phyloP scores from a whole-genome alignment of 2,113 vertebrate species.

The Phainopepla nitens region DNA sequence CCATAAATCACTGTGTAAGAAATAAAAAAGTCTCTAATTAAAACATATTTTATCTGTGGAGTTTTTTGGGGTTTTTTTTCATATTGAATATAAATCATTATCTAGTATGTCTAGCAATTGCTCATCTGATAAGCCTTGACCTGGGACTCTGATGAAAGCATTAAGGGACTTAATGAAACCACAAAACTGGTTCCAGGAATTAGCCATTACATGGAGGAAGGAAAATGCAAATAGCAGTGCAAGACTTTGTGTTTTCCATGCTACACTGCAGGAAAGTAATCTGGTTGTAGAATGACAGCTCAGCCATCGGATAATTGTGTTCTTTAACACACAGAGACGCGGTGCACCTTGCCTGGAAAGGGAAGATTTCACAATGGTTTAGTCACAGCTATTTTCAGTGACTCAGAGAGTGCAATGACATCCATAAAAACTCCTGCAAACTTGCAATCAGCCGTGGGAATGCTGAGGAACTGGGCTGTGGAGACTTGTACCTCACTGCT shows the following conservation, averaged over 20 bases:
- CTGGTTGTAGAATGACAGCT: neutral
- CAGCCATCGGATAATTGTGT: neutral
- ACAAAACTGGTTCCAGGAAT: neutral
- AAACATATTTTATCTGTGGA: neutral
- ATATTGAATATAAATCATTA: neutral
- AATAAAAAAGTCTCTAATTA: neutral
- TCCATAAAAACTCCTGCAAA: neutral
- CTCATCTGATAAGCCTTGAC: neutral
- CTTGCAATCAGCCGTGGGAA: neutral
- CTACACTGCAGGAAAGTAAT: neutral
- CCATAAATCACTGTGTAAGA: neutral
- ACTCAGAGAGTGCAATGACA: neutral
- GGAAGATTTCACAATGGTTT: neutral
- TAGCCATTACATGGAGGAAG: neutral
- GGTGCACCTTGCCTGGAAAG: neutral
- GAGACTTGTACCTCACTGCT: neutral
- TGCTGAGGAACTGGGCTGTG: accelerated
- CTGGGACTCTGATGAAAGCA: neutral
- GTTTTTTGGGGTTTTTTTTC: neutral
- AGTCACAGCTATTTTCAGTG: neutral
- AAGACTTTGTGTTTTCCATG: neutral
- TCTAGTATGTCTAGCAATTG: neutral
- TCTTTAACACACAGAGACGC: neutral
- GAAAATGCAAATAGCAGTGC: neutral
- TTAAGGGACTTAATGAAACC: constrained; percentile 19